These are phyloP conservation scores for Artemia sp. DNA, from an alignment of 2,888 invertebrate genomes.

Conservation along the genomic window DNA sequence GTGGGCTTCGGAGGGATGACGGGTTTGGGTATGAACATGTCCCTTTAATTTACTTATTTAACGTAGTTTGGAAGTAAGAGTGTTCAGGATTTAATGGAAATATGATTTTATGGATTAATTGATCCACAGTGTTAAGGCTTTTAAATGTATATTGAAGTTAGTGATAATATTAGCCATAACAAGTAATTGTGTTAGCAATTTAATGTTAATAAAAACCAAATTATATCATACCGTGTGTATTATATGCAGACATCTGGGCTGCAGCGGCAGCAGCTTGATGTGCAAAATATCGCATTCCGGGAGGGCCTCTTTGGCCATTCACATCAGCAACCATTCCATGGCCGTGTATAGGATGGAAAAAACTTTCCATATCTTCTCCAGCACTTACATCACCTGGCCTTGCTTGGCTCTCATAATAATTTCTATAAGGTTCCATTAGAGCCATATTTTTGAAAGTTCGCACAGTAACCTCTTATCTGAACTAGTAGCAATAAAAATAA, in stretches of 20 bases:
- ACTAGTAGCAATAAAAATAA: neutral
- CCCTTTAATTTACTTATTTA: too few relatives aligned
- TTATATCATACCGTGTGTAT: slow-evolving; percentile 3
- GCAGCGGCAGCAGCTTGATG: slow-evolving; percentile 9
- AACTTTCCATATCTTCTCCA: slow-evolving; percentile 7
- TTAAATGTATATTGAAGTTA: too few relatives aligned
- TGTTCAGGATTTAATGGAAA: too few relatives aligned
- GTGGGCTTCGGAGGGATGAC: too few relatives aligned
- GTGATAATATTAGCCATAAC: too few relatives aligned
- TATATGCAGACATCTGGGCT: neutral
- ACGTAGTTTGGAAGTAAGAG: too few relatives aligned
- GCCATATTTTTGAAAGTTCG: neutral
- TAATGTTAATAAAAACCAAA: too few relatives aligned
- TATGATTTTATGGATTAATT: too few relatives aligned
- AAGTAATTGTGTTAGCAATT: too few relatives aligned
- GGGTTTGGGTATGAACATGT: too few relatives aligned
- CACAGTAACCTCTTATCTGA: slow-evolving; percentile 5
- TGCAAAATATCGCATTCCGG: slow-evolving; percentile 11
- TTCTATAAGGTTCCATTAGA: slow-evolving; percentile 14
- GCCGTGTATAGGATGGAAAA: slow-evolving; percentile 10
- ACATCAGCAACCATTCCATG: slow-evolving; percentile 1
- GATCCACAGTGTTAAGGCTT: too few relatives aligned
- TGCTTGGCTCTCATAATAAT: slow-evolving; percentile 12
- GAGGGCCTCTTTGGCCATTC: slow-evolving; percentile 2
- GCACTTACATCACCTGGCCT: slow-evolving; percentile 2